Percentiles rank a stretch among this genome's conserved stretches.
These are phyloP conservation scores for Chaetura pelagica DNA, from an alignment of 2,113 vertebrate species.

Conservation along the genomic window DNA sequence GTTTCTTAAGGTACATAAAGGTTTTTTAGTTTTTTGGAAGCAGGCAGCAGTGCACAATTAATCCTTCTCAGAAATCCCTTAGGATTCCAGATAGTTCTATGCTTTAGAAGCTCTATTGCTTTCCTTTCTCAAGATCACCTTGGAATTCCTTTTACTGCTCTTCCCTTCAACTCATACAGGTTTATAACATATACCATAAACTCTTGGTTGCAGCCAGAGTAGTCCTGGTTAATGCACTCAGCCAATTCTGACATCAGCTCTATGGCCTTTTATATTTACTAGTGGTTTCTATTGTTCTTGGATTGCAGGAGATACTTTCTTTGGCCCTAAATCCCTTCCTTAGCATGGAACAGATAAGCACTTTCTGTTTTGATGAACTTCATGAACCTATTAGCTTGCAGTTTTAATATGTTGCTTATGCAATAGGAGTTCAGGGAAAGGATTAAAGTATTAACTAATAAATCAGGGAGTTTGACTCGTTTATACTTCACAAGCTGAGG, in stretches of 20 bases:
- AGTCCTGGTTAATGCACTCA: background rate
- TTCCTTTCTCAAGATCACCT: background rate
- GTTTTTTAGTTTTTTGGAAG: background rate
- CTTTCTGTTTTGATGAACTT: background rate
- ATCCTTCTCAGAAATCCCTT: background rate
- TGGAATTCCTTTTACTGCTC: background rate
- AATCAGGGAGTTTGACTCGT: background rate
- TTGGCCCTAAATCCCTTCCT: background rate
- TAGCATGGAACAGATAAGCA: background rate
- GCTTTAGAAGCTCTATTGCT: background rate
- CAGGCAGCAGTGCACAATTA: background rate
- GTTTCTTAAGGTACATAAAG: background rate
- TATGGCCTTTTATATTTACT: background rate
- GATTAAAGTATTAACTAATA: background rate
- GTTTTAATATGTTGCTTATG: background rate
- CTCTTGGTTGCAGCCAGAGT: background rate
- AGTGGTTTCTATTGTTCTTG: background rate
- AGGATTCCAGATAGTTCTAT: background rate
- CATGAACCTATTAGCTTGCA: background rate
- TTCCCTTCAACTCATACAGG: background rate
- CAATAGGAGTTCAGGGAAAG: background rate
- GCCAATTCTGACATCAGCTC: background rate
- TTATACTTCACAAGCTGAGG: background rate
- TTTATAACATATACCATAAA: background rate
- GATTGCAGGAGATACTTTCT: background rate